Conservation (phyloP, 2,113 vertebrate species). For the Cyanocitta stelleri region DNA sequence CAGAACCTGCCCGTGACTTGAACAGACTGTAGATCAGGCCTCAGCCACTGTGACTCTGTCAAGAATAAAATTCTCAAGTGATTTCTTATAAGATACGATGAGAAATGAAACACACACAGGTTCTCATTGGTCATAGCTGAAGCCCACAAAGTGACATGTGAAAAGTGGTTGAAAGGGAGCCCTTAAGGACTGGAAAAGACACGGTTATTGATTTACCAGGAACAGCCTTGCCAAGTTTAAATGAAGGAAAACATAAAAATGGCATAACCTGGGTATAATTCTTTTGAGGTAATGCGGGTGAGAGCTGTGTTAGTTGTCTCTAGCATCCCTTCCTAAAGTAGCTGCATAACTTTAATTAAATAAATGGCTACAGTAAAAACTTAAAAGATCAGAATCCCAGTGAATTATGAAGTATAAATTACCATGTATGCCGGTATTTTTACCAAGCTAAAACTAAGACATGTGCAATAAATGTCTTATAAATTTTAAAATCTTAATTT, state of each 20-base stretch:
- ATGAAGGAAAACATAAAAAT: constrained; percentile 23
- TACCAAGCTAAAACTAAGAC: background rate
- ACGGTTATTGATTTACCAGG: constrained; percentile 31
- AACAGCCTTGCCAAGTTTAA: constrained; percentile 3
- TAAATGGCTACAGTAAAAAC: background rate
- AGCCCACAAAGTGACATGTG: constrained; percentile 36
- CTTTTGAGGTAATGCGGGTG: background rate
- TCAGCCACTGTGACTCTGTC: background rate
- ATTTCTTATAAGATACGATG: background rate
- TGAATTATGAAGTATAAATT: background rate
- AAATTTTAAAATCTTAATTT: background rate
- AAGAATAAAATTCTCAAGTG: constrained; percentile 7
- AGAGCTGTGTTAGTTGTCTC: background rate
- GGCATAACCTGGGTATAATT: background rate
- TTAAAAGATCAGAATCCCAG: background rate
- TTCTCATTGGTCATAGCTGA: constrained; percentile 9
- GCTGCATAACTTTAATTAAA: background rate
- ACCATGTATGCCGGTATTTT: background rate
- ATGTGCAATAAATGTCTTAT: background rate
- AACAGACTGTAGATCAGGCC: background rate
- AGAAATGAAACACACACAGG: background rate
- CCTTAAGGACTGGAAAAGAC: constrained; percentile 1
- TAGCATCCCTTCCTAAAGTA: background rate
- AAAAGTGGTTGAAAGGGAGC: constrained; percentile 12
- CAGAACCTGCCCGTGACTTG: background rate